These are phyloP conservation scores for Bibio marci DNA, from an alignment of 2,888 invertebrate genomes.

Conservation along the genomic window DNA sequence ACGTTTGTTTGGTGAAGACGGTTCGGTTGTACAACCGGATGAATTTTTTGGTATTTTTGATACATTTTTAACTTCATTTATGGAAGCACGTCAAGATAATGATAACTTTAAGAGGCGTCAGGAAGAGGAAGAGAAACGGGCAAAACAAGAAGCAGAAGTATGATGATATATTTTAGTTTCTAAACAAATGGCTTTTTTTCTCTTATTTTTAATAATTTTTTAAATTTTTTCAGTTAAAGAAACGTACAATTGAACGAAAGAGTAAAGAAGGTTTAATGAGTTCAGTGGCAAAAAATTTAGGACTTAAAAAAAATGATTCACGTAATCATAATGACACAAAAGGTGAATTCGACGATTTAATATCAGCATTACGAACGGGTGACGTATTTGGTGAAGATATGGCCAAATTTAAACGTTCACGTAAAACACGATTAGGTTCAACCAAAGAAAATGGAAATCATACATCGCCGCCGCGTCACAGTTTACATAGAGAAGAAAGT, in stretches of 20 bases:
- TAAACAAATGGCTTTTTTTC: background rate
- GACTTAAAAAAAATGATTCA: conserved; percentile 33
- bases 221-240: conserved; percentile 41
- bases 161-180: conserved; percentile 6
- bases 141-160: conserved; percentile 72
- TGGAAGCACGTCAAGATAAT: conserved; percentile 76
- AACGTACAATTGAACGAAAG: conserved; percentile 73
- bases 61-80: conserved; percentile 63
- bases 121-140: conserved; percentile 80
- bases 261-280: conserved; percentile 60
- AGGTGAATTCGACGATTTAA: conserved; percentile 91
- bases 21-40: conserved; percentile 68
- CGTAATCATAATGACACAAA: conserved; percentile 33
- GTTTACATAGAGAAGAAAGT: conserved; percentile 47
- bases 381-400: conserved; percentile 93
- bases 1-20: conserved; percentile 79
- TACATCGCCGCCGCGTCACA: conserved; percentile 42
- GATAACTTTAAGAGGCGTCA: conserved; percentile 65
- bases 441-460: conserved; percentile 28
- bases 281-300: conserved; percentile 55
- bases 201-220: background rate
- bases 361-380: conserved; percentile 84
- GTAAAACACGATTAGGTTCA: conserved; percentile 42
- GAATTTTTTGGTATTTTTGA: conserved; percentile 90
- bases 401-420: conserved; percentile 72